Evolutionary conservation across 2,113 vertebrate genomes (phyloP).

Genomic region (Limanda limanda): DNA sequence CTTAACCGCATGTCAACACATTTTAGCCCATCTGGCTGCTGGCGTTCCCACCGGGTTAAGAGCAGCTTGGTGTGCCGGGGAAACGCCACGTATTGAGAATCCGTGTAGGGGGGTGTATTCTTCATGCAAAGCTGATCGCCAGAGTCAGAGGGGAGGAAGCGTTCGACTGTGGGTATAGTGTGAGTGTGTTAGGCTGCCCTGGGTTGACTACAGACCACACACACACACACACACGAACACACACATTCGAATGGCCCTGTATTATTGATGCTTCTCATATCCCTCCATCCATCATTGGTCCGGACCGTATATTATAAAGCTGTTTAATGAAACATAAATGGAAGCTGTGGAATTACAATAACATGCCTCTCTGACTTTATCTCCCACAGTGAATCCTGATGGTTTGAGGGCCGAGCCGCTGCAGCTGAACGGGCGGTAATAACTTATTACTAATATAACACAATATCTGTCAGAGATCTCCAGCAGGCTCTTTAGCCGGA

Average conservation of each 20-base stretch:
- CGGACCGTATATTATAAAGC: slow-evolving; percentile 59
- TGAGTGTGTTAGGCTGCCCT: background rate
- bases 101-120: slow-evolving; percentile 28
- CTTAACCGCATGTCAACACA: slow-evolving; percentile 31
- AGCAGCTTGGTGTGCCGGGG: slow-evolving; percentile 4
- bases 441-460: slow-evolving; percentile 47
- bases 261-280: slow-evolving; percentile 71
- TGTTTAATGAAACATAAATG: slow-evolving; percentile 75
- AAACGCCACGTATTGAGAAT: slow-evolving; percentile 23
- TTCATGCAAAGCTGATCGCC: slow-evolving; percentile 38
- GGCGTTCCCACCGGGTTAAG: no score
- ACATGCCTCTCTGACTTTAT: slow-evolving; percentile 59
- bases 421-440: slow-evolving; percentile 24
- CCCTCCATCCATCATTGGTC: slow-evolving; percentile 40
- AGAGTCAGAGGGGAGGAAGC: slow-evolving; percentile 33
- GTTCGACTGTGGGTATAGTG: background rate
- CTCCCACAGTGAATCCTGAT: slow-evolving; percentile 32
- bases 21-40: slow-evolving; percentile 27
- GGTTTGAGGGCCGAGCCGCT: slow-evolving; percentile 18
- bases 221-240: background rate
- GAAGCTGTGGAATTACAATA: slow-evolving; percentile 63
- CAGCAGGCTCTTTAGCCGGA: slow-evolving; percentile 40
- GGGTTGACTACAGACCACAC: slow-evolving; percentile 6
- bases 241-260: slow-evolving; percentile 1
- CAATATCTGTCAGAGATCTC: slow-evolving; percentile 49